Conservation (phyloP, 2,113 vertebrate genomes). For the Centropristis striata region DNA sequence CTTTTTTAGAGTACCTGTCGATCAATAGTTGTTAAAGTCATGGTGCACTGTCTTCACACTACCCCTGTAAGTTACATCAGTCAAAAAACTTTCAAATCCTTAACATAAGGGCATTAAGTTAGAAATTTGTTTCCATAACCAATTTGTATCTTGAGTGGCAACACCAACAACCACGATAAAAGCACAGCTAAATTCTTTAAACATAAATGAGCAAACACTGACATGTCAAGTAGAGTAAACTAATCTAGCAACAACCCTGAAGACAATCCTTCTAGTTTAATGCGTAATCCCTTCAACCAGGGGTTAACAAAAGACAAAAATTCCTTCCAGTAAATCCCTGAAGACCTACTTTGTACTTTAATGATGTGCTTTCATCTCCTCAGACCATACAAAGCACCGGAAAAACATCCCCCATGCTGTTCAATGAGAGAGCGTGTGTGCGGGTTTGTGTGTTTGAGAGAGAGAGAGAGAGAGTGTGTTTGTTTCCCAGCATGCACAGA, state of each 20-base stretch:
- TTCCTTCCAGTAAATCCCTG: conserved; percentile 77
- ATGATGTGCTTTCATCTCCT: conserved; percentile 82
- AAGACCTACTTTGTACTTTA: conserved; percentile 82
- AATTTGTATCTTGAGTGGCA: neutral
- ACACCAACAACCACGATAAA: neutral
- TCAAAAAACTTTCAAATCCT: conserved; percentile 11
- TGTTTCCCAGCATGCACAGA: conserved; percentile 73
- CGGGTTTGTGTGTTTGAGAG: conserved; percentile 39
- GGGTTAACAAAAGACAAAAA: conserved; percentile 76
- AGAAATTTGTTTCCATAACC: conserved; percentile 3
- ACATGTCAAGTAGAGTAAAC: conserved; percentile 41
- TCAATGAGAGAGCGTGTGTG: conserved; percentile 65
- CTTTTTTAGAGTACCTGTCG: too few species aligned
- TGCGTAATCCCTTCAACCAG: conserved; percentile 69
- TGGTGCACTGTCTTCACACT: too few species aligned
- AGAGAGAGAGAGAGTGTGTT: conserved; percentile 41
- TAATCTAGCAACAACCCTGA: conserved; percentile 17
- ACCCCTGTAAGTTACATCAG: conserved; percentile 7
- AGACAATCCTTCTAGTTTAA: conserved; percentile 49
- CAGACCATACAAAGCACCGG: conserved; percentile 77
- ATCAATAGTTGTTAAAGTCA: neutral
- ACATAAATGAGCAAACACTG: conserved; percentile 27
- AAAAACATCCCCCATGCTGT: conserved; percentile 77
- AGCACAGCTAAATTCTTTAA: neutral
- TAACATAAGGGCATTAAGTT: neutral